Evolutionary conservation across 1,140 invertebrate species (phyloP), one percentile per base, ranked within the genome.

Genomic region (Anagrus nilaparvatae): DNA sequence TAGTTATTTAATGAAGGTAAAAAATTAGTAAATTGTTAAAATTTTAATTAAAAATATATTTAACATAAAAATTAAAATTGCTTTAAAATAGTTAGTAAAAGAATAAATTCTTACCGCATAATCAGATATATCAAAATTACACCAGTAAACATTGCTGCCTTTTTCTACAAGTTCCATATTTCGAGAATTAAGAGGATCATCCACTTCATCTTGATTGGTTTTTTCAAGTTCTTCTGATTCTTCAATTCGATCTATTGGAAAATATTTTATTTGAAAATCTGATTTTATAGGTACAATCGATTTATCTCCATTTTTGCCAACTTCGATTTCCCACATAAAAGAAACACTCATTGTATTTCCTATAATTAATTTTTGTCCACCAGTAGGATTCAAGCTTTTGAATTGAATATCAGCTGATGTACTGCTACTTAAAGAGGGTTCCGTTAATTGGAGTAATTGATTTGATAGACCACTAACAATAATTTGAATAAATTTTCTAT

Each of bases 271-370:
- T 19, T 70, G 69, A 59, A 87, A 86, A 23, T 78, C 75, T 2
- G 79, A 76, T 58, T 84, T 82, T 34, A 82, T 73, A 4, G 78
- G 72, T 6, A 60, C 48, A 56, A 64, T 47, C 55, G 67, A 56
- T 70, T 72, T 47, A 62, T 77, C 52, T 62, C 77, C 52, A 65
- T 62, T 14, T 63, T 77, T 60, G 64, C 79, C 61, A 63, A 68
- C 72, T 30, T 81, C 74, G 14, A 92, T 60, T 64, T 88, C 82
- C 83, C 86, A 91, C 71, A 92, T 78, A 58, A 82, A 90, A 1
- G 81, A 83, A 0, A 82, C 78, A 32, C 75, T 82, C 44, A 83
- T 74, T 0, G 79, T 77, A 45, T 75, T 77, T 35, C 73, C 75
- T 35, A 84, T 70, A 30, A 72, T 56, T 70, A 81, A 52, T 50